Evolutionary conservation across 2,888 invertebrate species (phyloP), one percentile per base, ranked within the genome.

Genomic region (Ptilodon capucinus): DNA sequence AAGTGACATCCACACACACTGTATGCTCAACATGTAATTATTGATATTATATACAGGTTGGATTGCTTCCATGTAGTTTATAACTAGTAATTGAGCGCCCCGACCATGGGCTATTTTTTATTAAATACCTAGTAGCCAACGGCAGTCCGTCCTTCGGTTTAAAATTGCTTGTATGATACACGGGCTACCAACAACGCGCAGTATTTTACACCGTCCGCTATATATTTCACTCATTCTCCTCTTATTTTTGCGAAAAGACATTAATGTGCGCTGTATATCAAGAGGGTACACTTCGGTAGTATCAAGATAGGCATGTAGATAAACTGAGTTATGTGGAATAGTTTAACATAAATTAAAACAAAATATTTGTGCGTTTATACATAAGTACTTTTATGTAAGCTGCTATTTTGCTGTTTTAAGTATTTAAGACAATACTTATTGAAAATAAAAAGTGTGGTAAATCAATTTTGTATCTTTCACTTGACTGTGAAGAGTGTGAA

Each of bases 141-240:
- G 87, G 80, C 84, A 81, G 64, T 70, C 67, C 74, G 77, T 74
- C 82, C 81, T 84, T 82, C 75, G 19, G 44, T 54, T 41, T 60
- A 57, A 63, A 52, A 74, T 72, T 69, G 70, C 68, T 58, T 68
- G 71, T 71, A 74, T 74, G 74, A 67, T 76, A 69, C 75, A 71
- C 70, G 74, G 35, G 5, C 4, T n/a, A n/a, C 4, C 74, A 74
- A 80, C 79, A 74, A 74, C 76, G 72, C 74, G 76, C 71, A 73
- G 76, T 84, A 81, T 79, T 80, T 84, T 83, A 81, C 75, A 70
- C 70, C 61, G 64, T 55, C 60, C 61, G 71, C 71, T 77, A 84
- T 83, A 82, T 79, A 76, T 84, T 78, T 76, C 64, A 76, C 69
- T 72, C 71, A 73, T 68, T 64, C 62, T 51, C 68, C 65, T 68